Evolutionary conservation across 2,113 vertebrate genomes (phyloP).

Genomic region (Hippolais icterina): DNA sequence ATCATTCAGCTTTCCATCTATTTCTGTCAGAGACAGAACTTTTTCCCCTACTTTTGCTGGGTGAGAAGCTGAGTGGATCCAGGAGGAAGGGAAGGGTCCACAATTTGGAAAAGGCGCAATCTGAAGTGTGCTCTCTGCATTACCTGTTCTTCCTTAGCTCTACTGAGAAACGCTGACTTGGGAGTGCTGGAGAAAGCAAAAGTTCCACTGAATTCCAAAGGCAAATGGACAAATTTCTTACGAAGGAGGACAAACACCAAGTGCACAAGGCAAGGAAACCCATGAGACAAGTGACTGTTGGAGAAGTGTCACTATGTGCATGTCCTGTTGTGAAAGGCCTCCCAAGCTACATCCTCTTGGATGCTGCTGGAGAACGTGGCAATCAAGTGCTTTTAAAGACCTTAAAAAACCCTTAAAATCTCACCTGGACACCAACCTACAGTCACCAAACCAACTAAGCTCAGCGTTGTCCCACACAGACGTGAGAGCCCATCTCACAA

Average conservation of each 20-base stretch:
- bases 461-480: not conserved
- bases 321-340: not conserved
- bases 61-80: not conserved
- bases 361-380: not conserved
- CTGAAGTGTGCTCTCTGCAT: not conserved
- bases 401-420: not conserved
- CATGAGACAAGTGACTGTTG: not conserved
- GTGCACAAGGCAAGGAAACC: not conserved
- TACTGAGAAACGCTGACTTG: not conserved
- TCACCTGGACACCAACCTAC: not conserved
- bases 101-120: not conserved
- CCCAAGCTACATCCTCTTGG: not conserved
- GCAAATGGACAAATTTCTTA: not conserved
- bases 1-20: not conserved
- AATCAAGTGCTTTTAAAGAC: not conserved
- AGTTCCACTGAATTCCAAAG: not conserved
- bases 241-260: not conserved
- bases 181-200: not conserved
- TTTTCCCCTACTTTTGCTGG: not conserved
- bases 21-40: not conserved
- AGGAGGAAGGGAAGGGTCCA: not conserved
- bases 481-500: accelerated
- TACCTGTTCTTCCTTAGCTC: not conserved
- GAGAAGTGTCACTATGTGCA: accelerated
- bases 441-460: not conserved